phyloP scores from a whole-genome alignment of 2,888 invertebrate genomes.

The Sceliomorpha sp. region DNA sequence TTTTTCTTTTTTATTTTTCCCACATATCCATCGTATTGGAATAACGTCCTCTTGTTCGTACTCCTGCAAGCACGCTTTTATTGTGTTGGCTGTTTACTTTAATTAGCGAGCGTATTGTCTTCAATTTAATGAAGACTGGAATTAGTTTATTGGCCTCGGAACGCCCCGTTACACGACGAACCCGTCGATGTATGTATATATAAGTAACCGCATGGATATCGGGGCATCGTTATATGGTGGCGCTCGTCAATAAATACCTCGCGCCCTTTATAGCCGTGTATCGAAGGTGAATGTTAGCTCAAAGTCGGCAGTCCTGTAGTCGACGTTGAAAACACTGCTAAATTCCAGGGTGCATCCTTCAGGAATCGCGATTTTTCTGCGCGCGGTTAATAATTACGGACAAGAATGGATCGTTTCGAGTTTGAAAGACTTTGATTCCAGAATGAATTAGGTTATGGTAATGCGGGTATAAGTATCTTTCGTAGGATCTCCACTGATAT shows the following conservation, averaged over 20 bases:
- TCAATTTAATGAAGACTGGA: conserved; percentile 77
- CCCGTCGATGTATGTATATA: conserved; percentile 41
- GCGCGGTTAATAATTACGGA: no score
- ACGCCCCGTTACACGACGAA: conserved; percentile 35
- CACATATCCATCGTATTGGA: conserved; percentile 24
- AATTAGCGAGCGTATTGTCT: conserved; percentile 73
- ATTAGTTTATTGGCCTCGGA: conserved; percentile 72
- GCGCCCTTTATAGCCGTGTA: conserved; percentile 64
- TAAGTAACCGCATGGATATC: conserved; percentile 49
- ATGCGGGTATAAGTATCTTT: no score
- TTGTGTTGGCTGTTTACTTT: conserved; percentile 72
- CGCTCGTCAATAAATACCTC: conserved; percentile 69
- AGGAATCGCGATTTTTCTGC: no score
- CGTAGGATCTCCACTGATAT: no score
- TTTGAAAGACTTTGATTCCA: no score
- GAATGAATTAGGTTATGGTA: no score
- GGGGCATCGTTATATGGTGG: conserved; percentile 62
- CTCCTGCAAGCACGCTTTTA: conserved; percentile 60
- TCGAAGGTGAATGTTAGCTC: conserved; percentile 38
- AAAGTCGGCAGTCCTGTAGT: not conserved
- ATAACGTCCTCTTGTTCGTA: conserved; percentile 15
- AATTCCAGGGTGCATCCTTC: not conserved
- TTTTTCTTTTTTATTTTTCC: no score
- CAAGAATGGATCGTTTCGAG: no score
- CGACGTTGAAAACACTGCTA: no score